Evolutionary conservation across 1,140 invertebrate genomes (phyloP).

Genomic region (Neodiprion virginianus): DNA sequence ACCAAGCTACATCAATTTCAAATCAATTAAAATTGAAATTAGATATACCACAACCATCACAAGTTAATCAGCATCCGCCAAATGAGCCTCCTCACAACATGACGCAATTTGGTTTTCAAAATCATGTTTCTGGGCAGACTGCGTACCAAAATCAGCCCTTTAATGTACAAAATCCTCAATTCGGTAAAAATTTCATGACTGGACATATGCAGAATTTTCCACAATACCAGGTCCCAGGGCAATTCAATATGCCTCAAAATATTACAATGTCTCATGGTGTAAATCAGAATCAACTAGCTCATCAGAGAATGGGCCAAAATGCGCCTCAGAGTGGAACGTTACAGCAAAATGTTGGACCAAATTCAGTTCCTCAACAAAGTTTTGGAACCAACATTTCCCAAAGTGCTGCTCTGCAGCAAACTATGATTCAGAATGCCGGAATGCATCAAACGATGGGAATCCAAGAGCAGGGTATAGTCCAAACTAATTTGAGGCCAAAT

Average conservation of each 20-base stretch:
- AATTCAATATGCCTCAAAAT: slow-evolving; percentile 30
- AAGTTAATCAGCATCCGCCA: slow-evolving; percentile 5
- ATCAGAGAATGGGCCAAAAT: slow-evolving; percentile 32
- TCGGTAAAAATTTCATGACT: slow-evolving; percentile 45
- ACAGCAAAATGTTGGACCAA: slow-evolving; percentile 31
- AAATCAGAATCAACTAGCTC: slow-evolving; percentile 13
- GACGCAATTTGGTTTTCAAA: slow-evolving; percentile 29
- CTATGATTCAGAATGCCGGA: slow-evolving; percentile 22
- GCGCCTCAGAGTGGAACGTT: slow-evolving; percentile 29
- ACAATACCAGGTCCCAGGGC: slow-evolving; percentile 35
- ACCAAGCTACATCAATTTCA: background rate
- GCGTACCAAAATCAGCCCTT: slow-evolving; percentile 42
- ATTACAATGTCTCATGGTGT: slow-evolving; percentile 34
- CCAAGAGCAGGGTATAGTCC: slow-evolving; percentile 33
- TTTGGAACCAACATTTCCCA: slow-evolving; percentile 26
- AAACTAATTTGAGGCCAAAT: slow-evolving; percentile 27
- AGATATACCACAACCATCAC: slow-evolving; percentile 13
- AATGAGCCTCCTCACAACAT: slow-evolving; percentile 5
- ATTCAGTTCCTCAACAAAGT: slow-evolving; percentile 28
- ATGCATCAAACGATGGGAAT: slow-evolving; percentile 25
- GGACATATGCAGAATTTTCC: slow-evolving; percentile 30
- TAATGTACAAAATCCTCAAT: slow-evolving; percentile 48
- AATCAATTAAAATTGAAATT: slow-evolving; percentile 10
- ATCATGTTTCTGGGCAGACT: slow-evolving; percentile 13
- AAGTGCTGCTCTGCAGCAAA: slow-evolving; percentile 13